Evolutionary conservation across 2,113 vertebrate species (phyloP), one percentile per base, ranked within the genome.

Genomic region (Apteryx owenii): DNA sequence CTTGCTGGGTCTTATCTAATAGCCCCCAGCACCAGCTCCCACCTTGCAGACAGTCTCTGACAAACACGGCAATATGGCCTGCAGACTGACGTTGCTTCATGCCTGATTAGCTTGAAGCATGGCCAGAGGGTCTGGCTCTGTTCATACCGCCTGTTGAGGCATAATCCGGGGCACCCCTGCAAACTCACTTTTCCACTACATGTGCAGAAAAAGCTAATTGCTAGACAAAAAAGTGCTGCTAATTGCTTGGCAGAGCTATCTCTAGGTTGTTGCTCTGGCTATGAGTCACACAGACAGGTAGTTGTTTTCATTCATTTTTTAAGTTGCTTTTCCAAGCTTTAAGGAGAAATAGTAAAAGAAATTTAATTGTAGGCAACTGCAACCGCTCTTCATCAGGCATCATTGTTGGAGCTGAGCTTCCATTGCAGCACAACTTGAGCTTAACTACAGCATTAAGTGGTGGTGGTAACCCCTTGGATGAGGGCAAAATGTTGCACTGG

Each of bases 361-460:
- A 87, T 9, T 19, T 54, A 68, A 40, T 9, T 76, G 48, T 48
- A 53, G 0, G 0, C 25, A 58, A 33, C 42, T 61, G 48, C 23
- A 33, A 56, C 84, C 0, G 1, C 70, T 71, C 69, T 46, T 81
- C 42, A 40, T 18, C 31, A 17, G 31, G 48, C 3, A 0, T 54
- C 54, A 5, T 23, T 2, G 0, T 7, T 5, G 6, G 65, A 54
- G 56, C 29, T 0, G 0, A 56, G 56, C 10, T 70, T 69, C 58
- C 1, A 3, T 51, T 51, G 17, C 0, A 0, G 56, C 50, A 53
- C 69, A 69, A 25, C 46, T 85, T 11, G 19, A 70, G n/a, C 33
- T 31, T 3, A 5, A 23, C 51, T 40, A 28, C 16, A 61, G 51
- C 1, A 0, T 8, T 8, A 62, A 54, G 48, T 58, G 65, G 50